phyloP scores from a whole-genome alignment of 1,140 invertebrate genomes.

The Aleiodes sp. region DNA sequence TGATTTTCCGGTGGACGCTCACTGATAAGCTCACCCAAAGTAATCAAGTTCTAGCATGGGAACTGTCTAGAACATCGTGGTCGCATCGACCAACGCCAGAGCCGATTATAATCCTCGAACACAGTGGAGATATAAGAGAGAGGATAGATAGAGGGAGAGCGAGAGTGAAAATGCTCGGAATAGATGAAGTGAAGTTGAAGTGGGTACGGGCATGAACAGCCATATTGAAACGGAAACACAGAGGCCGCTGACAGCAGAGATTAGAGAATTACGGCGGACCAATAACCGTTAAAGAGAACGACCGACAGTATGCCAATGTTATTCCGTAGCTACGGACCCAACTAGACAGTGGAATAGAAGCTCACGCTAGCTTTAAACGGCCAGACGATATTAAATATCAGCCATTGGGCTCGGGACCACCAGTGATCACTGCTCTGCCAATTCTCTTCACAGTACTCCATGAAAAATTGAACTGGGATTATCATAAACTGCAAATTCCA shows the following conservation, averaged over 20 bases:
- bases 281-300: conserved; percentile 65
- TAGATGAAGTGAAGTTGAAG: conserved; percentile 4
- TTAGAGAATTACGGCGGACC: conserved; percentile 61
- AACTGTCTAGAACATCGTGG: conserved; percentile 46
- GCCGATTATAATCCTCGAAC: conserved; percentile 49
- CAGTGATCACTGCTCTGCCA: not conserved
- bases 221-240: conserved; percentile 61
- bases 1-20: conserved; percentile 34
- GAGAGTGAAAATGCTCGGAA: not conserved
- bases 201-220: conserved; percentile 15
- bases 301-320: conserved; percentile 49
- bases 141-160: not conserved
- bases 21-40: conserved; percentile 49
- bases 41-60: conserved; percentile 51
- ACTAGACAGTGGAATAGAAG: not conserved
- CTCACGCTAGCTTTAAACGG: conserved; percentile 50
- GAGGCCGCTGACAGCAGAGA: conserved; percentile 59
- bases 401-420: conserved; percentile 20
- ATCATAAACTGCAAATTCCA: too few relatives aligned
- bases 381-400: conserved; percentile 52
- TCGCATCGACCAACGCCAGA: conserved; percentile 21
- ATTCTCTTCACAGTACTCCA: not conserved
- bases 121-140: not conserved
- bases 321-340: not conserved
- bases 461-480: not conserved